Conservation (phyloP, 2,797 vertebrate species). For the Ctenopoma kingsleyae region DNA sequence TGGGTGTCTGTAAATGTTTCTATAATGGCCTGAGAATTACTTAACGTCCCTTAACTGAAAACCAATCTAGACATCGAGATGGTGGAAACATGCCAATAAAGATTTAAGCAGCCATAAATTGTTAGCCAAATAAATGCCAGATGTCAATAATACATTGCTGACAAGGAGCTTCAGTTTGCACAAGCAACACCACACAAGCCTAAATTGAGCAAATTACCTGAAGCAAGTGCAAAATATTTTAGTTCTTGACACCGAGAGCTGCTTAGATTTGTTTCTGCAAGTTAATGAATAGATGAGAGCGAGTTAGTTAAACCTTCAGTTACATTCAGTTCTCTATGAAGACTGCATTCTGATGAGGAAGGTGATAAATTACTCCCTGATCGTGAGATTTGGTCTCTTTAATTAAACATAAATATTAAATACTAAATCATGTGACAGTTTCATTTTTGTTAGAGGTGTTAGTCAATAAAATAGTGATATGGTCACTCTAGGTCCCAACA, state of each 20-base stretch:
- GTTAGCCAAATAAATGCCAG: slow-evolving; percentile 41
- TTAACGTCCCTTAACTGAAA: slow-evolving; percentile 49
- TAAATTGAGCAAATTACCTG: too few relatives aligned
- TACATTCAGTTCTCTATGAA: not conserved
- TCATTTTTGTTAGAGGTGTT: not conserved
- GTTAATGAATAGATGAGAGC: too few relatives aligned
- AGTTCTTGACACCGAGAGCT: too few relatives aligned
- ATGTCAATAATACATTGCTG: not conserved
- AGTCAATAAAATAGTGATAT: too few relatives aligned
- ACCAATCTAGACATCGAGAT: slow-evolving; percentile 43
- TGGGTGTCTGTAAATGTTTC: not conserved
- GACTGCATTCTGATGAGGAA: not conserved
- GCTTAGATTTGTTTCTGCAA: too few relatives aligned
- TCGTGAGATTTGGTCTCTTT: not conserved
- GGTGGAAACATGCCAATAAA: slow-evolving; percentile 45
- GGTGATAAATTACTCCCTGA: not conserved
- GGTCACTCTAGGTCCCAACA: too few relatives aligned
- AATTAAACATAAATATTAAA: not conserved
- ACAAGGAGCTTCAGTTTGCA: not conserved
- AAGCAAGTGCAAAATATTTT: too few relatives aligned
- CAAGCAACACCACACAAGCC: too few relatives aligned
- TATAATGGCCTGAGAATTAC: slow-evolving; percentile 42
- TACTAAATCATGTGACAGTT: slow-evolving; percentile 11
- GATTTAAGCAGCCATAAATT: slow-evolving; percentile 53
- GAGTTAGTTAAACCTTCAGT: too few relatives aligned